Evolutionary conservation across 2,797 vertebrate species (phyloP).

Genomic region (Tympanoctomys barrerae): DNA sequence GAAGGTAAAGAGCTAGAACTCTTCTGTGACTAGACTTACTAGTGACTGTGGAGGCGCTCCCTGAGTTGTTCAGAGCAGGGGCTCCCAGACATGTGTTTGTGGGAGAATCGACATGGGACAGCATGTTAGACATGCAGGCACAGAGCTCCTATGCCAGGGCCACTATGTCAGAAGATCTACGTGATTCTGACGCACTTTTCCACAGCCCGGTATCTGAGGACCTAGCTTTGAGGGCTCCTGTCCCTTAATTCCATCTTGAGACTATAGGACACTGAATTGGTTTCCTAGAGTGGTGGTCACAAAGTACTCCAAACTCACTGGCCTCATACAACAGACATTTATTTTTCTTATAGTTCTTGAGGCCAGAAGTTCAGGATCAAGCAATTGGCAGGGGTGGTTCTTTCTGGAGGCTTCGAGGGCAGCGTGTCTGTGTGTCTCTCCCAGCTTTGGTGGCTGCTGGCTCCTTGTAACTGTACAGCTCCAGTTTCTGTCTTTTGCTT

Average conservation of each 20-base stretch:
- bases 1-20: neutral
- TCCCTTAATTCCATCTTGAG: no score
- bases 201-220: neutral
- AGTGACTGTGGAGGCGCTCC: neutral
- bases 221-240: neutral
- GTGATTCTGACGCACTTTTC: neutral
- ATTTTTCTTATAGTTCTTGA: neutral
- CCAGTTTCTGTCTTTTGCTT: neutral
- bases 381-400: neutral
- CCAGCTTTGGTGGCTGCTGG: no score
- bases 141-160: neutral
- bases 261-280: neutral
- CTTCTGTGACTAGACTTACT: neutral
- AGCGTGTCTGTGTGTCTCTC: rapidly evolving
- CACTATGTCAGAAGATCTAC: neutral
- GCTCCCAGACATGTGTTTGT: neutral
- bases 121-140: neutral
- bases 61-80: neutral
- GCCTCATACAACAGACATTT: neutral
- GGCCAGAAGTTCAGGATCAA: neutral
- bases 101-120: neutral
- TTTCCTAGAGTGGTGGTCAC: neutral
- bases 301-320: neutral
- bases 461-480: rapidly evolving
- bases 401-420: neutral